phyloP scores from a whole-genome alignment of 1,140 invertebrate genomes.

The Drosophila grimshawi region DNA sequence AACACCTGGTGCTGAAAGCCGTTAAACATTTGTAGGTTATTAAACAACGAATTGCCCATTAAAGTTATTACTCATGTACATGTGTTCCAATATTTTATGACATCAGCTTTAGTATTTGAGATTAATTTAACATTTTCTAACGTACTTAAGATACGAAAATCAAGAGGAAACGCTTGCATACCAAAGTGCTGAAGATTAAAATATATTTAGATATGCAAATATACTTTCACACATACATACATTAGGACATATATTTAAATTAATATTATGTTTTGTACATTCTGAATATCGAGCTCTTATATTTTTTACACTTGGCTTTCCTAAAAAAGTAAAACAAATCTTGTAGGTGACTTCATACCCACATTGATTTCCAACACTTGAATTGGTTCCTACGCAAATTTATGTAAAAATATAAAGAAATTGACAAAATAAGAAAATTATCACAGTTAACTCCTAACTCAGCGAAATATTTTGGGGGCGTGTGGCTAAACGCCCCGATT shows the following conservation, averaged over 20 bases:
- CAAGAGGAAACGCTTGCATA: too few species aligned
- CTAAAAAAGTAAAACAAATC: background rate
- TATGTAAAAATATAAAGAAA: background rate
- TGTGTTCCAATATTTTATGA: constrained; percentile 22
- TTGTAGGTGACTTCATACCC: constrained; percentile 15
- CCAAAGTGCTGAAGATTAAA: too few species aligned
- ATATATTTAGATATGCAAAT: too few species aligned
- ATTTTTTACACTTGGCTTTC: background rate
- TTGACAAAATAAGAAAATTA: background rate
- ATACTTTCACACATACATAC: too few species aligned
- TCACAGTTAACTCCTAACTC: too few species aligned
- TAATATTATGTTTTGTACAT: background rate
- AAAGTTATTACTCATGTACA: background rate
- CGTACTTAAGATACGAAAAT: too few species aligned
- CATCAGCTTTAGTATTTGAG: background rate
- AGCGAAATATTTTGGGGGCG: background rate
- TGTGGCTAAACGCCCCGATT: constrained; percentile 3
- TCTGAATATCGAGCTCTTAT: background rate
- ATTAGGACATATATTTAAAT: background rate
- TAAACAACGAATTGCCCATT: background rate
- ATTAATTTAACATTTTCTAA: background rate
- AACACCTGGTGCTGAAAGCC: constrained; percentile 43
- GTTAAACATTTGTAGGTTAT: background rate
- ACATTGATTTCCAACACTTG: background rate
- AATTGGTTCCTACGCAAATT: background rate